A percentile compares a stretch with the other conserved stretches of the same genome.
Conservation (phyloP, 2,888 invertebrate genomes). For the Artemia sinica region DNA sequence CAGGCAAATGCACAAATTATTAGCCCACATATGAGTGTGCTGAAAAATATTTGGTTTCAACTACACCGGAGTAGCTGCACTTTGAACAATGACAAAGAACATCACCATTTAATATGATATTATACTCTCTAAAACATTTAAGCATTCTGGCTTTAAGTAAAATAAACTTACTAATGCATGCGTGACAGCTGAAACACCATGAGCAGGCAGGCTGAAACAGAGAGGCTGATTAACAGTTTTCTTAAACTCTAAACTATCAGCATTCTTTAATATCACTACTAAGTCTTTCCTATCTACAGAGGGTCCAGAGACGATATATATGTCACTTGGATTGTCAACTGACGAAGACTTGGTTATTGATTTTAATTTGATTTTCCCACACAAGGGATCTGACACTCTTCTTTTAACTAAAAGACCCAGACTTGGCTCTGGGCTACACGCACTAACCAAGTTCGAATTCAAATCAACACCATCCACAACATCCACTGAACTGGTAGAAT, state of each 20-base stretch:
- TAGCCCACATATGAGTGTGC: no score
- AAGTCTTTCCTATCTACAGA: background rate
- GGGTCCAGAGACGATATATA: background rate
- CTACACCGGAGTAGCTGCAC: no score
- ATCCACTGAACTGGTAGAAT: background rate
- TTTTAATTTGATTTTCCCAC: background rate
- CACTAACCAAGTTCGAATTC: background rate
- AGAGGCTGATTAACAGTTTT: no score
- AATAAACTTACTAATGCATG: background rate
- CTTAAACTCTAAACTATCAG: background rate
- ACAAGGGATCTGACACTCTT: background rate
- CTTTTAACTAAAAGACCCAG: background rate
- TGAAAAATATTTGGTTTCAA: no score
- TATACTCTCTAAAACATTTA: no score
- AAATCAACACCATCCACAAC: conserved; percentile 1
- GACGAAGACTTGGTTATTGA: background rate
- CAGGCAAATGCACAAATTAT: no score
- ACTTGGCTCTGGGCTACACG: background rate
- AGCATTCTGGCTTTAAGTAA: no score
- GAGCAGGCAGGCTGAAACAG: background rate
- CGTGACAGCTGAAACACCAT: background rate
- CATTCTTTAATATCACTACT: conserved; percentile 1
- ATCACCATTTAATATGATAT: no score
- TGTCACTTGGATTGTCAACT: background rate
- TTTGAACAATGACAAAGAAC: no score